Conservation (phyloP, 1,140 invertebrate species). For the Zaprionus ornatus region DNA sequence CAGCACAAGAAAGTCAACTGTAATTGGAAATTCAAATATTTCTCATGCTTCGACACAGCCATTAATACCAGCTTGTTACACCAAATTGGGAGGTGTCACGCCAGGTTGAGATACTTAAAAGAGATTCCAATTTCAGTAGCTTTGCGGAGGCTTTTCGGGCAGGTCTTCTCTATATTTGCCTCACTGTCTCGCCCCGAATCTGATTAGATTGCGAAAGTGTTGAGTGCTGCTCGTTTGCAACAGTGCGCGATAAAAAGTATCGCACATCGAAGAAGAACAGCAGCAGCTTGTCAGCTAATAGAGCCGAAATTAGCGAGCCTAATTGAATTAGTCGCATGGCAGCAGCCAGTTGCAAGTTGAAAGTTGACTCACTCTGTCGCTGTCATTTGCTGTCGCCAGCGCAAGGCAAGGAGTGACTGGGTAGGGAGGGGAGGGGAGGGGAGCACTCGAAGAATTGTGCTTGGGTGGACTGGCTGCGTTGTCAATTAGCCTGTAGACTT, state of each 20-base stretch:
- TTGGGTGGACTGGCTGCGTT: slow-evolving; percentile 18
- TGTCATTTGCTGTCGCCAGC: background rate
- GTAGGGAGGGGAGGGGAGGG: too few species aligned
- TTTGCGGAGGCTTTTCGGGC: background rate
- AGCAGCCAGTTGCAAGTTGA: slow-evolving; percentile 11
- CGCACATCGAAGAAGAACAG: slow-evolving; percentile 25
- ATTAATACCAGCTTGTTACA: background rate
- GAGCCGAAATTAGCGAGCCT: slow-evolving; percentile 66
- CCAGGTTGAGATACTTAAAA: background rate
- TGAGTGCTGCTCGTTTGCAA: slow-evolving; percentile 41
- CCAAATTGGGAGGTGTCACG: background rate
- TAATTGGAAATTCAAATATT: background rate
- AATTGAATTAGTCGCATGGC: slow-evolving; percentile 70
- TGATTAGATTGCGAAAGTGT: slow-evolving; percentile 36
- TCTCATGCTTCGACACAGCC: background rate
- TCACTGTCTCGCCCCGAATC: background rate
- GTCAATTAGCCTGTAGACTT: slow-evolving; percentile 72
- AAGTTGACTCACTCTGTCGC: too few species aligned
- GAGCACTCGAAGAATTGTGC: background rate
- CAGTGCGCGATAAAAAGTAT: slow-evolving; percentile 29
- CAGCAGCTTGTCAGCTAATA: slow-evolving; percentile 60
- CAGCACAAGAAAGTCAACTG: background rate
- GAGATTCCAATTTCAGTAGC: background rate
- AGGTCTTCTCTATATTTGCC: background rate
- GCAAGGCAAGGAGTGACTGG: background rate